Conservation (phyloP, 2,888 invertebrate species). For the Auanema sp. region DNA sequence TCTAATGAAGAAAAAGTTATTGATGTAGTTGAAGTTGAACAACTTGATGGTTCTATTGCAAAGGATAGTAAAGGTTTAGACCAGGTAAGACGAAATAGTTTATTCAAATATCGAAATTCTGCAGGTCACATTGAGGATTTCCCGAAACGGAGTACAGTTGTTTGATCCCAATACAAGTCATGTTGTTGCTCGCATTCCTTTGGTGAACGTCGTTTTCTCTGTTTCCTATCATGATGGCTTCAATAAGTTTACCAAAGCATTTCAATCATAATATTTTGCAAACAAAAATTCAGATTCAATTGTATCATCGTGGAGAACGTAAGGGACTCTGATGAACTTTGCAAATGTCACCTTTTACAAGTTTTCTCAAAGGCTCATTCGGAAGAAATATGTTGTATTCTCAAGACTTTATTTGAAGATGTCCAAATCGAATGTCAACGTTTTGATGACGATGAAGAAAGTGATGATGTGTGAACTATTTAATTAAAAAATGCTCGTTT, state of each 20-base stretch:
- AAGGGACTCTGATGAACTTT: background rate
- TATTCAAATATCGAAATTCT: background rate
- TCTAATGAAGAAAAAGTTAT: constrained; percentile 23
- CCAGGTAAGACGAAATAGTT: constrained; percentile 7
- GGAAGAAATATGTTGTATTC: constrained; percentile 2
- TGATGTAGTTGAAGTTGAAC: constrained; percentile 31
- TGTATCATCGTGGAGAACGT: constrained; percentile 7
- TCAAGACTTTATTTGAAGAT: constrained; percentile 10
- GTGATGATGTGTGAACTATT: constrained; percentile 4
- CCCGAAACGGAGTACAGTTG: constrained; percentile 29
- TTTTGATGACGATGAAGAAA: constrained; percentile 18
- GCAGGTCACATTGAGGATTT: constrained; percentile 25
- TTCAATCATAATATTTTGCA: background rate
- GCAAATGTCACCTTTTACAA: constrained; percentile 14
- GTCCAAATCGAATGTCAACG: constrained; percentile 11
- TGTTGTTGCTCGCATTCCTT: constrained; percentile 23
- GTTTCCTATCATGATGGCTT: constrained; percentile 28
- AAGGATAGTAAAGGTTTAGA: constrained; percentile 11
- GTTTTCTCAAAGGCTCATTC: background rate
- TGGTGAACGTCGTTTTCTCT: constrained; percentile 23
- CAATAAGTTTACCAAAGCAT: constrained; percentile 22
- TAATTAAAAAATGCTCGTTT: constrained; percentile 8
- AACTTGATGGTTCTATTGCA: constrained; percentile 25
- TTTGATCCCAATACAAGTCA: constrained; percentile 12
- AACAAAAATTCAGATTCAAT: constrained; percentile 14